Base-by-base conservation (phyloP, 2,113 vertebrate species). In the Trematocara nigrifrons region DNA sequence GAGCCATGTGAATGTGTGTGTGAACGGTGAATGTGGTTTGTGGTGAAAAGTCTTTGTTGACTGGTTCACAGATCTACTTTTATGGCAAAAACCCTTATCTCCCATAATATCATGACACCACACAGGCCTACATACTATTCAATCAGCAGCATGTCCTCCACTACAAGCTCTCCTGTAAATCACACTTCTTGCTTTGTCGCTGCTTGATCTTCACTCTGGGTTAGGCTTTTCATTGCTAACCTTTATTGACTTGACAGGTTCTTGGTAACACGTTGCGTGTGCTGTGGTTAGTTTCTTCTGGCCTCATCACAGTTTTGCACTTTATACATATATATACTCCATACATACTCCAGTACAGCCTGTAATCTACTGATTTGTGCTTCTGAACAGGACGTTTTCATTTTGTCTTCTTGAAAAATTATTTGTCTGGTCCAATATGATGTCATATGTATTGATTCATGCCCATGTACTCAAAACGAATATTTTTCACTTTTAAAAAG, bases 261-360 rank as follows among this genome's bases (percentile, higher is more conserved):
- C 10, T 40, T 1, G 6, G 6, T 26, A 15, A 45, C 38, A 45
- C 5, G 2, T 26, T 71, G 20, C 1, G 0, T 71, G 20, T 0
- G 66, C 7, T 71, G 6, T 38, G 33, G 33, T 64, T 64, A 47
- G 66, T 71, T 49, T 29, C 42, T 49, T 76, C 66, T 7, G 22
- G 9, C 9, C 6, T 76, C 10, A 49, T 29, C 3, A 49, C 69
- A 49, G 15, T 76, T 31, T 76, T 10, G 2, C 42, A 49, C 15
- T 29, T 49, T 61, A 61, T 61, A 35, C 5, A 61, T 35, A 35
- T 33, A 33, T 61, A 61, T 59, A 33, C 29, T 35, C 57, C 57
- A 61, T 61, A 10, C 42, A 1, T n/a, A 76, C 35, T 71, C 20
- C 42, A 74, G 42, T 15, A 45, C 69, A 74, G 0, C n/a, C 66